Percentiles rank a stretch among this genome's conserved stretches.
phyloP scores from a whole-genome alignment of 1,140 invertebrate genomes.

The Sweltsa coloradensis region DNA sequence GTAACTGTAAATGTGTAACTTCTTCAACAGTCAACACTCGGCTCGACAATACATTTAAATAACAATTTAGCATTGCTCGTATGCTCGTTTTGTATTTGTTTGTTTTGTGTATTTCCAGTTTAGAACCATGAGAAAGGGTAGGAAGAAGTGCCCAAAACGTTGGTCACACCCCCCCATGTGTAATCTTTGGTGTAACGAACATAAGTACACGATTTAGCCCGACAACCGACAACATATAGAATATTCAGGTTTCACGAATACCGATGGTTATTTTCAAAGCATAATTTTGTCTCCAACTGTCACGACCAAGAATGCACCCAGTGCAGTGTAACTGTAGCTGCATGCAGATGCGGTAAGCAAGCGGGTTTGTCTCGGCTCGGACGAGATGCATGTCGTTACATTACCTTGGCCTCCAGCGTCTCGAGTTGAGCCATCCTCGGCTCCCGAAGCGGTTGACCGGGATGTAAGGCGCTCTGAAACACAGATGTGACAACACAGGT shows the following conservation, averaged over 20 bases:
- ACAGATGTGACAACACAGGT: neutral
- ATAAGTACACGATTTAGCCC: too few species aligned
- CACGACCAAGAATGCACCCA: neutral
- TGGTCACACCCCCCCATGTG: too few species aligned
- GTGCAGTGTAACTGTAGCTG: neutral
- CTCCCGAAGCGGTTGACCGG: slow-evolving; percentile 19
- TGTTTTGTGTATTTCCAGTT: too few species aligned
- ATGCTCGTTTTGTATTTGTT: too few species aligned
- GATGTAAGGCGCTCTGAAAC: slow-evolving; percentile 12
- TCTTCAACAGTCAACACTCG: too few species aligned
- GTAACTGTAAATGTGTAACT: too few species aligned
- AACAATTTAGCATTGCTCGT: too few species aligned
- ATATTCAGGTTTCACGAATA: neutral
- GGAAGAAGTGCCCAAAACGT: too few species aligned
- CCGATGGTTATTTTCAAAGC: neutral
- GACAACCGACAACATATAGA: neutral
- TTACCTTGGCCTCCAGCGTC: slow-evolving; percentile 66
- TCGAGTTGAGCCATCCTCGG: slow-evolving; percentile 59
- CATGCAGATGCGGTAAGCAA: neutral
- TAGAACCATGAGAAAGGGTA: too few species aligned
- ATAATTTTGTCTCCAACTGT: neutral
- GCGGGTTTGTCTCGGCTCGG: neutral
- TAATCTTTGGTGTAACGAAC: too few species aligned
- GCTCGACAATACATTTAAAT: too few species aligned
- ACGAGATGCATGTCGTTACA: neutral